Percentiles rank a stretch among this genome's conserved stretches.
phyloP scores from a whole-genome alignment of 2,113 vertebrate genomes.

The Cheirogaleus medius region DNA sequence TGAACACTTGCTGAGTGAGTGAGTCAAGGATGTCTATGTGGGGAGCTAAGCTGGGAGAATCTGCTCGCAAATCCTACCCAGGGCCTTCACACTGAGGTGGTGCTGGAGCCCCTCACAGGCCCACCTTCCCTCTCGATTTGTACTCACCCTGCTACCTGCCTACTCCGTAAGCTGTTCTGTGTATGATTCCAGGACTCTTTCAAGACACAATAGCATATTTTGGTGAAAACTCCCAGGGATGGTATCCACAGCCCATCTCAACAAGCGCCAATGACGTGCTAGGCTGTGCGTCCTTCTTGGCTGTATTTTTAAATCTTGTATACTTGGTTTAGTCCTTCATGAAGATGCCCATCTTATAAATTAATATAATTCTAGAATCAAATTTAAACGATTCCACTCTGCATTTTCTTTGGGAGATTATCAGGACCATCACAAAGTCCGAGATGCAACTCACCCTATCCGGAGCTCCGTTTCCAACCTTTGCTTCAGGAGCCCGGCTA shows the following conservation, averaged over 20 bases:
- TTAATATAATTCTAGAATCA: not conserved
- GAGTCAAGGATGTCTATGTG: not conserved
- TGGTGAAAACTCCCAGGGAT: not conserved
- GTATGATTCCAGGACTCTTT: not conserved
- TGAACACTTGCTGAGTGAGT: not conserved
- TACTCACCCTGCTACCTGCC: not conserved
- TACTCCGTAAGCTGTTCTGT: not conserved
- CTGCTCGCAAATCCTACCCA: too few relatives aligned
- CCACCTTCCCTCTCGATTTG: fast-evolving
- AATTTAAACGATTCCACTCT: not conserved
- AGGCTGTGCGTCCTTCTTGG: fast-evolving
- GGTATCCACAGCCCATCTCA: not conserved
- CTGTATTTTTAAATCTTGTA: not conserved
- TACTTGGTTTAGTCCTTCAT: not conserved
- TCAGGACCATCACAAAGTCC: not conserved
- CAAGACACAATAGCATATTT: not conserved
- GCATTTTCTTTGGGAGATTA: not conserved
- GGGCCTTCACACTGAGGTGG: not conserved
- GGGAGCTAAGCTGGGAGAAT: not conserved
- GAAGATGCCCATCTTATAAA: not conserved
- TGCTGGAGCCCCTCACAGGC: not conserved
- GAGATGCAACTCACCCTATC: not conserved
- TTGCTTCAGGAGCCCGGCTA: not conserved
- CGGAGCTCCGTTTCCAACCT: not conserved
- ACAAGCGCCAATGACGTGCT: not conserved